Conservation (phyloP, 2,797 vertebrate species). For the Pseudochirops cupreus region DNA sequence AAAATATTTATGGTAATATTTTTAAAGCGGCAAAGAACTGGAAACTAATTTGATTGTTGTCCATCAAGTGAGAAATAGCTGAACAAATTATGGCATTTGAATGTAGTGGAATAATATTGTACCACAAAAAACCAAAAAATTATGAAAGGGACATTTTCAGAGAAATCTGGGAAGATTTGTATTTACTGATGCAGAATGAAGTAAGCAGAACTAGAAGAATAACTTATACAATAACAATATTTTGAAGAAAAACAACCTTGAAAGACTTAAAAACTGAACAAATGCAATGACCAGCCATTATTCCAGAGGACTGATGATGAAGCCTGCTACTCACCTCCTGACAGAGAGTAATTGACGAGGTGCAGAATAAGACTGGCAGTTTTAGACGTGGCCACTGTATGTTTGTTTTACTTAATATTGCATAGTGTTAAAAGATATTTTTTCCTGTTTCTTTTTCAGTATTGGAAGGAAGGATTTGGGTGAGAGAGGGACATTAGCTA, state of each 20-base stretch:
- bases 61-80: not conserved
- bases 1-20: not conserved
- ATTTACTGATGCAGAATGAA: not conserved
- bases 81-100: not conserved
- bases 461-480: not conserved
- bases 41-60: not conserved
- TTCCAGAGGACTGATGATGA: not conserved
- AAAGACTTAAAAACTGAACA: not conserved
- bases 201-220: not conserved
- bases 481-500: not conserved
- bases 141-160: not conserved
- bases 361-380: not conserved
- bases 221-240: not conserved
- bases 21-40: not conserved
- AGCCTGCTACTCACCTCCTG: not conserved
- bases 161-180: not conserved
- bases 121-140: not conserved
- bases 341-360: not conserved
- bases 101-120: not conserved
- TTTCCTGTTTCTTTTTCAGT: not conserved
- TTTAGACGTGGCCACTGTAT: not conserved
- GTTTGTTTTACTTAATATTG: not conserved
- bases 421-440: not conserved
- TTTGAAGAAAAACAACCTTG: not conserved
- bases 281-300: not conserved